These are phyloP conservation scores for Trichopria drosophilae DNA, from an alignment of 2,888 invertebrate genomes.

Conservation along the genomic window DNA sequence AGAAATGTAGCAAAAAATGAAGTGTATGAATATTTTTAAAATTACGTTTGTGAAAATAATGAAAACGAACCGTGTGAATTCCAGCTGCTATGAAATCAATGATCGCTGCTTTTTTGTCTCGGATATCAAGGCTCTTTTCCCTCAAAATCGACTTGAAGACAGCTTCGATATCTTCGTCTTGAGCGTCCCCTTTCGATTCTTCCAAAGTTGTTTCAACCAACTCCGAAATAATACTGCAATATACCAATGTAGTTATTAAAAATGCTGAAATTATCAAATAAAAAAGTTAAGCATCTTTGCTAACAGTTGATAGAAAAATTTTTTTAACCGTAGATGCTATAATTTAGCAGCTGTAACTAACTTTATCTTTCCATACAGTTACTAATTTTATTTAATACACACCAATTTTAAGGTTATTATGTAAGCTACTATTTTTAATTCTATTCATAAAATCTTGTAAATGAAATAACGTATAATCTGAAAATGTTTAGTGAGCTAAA, in stretches of 20 bases:
- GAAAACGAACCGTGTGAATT: slow-evolving; percentile 73
- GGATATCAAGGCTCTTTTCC: slow-evolving; percentile 71
- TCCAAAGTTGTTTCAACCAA: slow-evolving; percentile 71
- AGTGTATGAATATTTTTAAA: neutral
- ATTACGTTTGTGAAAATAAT: slow-evolving; percentile 3
- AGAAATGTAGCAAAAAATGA: no score
- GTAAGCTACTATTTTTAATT: no score
- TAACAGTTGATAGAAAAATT: no score
- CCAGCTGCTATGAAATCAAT: slow-evolving; percentile 87
- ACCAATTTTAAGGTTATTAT: no score
- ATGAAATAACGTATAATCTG: no score
- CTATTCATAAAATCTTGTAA: no score
- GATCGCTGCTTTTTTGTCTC: slow-evolving; percentile 82
- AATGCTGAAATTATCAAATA: neutral
- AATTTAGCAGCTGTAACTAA: no score
- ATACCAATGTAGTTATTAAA: neutral
- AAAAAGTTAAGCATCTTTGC: no score
- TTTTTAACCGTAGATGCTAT: no score
- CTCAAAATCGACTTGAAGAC: slow-evolving; percentile 77
- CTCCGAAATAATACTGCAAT: slow-evolving; percentile 73
- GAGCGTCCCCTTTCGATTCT: slow-evolving; percentile 63
- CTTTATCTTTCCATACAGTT: no score
- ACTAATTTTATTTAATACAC: no score
- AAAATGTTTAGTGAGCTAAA: slow-evolving; percentile 2
- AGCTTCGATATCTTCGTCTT: slow-evolving; percentile 67